Evolutionary conservation across 1,140 invertebrate species (phyloP).

Genomic region (Mercenaria mercenaria): DNA sequence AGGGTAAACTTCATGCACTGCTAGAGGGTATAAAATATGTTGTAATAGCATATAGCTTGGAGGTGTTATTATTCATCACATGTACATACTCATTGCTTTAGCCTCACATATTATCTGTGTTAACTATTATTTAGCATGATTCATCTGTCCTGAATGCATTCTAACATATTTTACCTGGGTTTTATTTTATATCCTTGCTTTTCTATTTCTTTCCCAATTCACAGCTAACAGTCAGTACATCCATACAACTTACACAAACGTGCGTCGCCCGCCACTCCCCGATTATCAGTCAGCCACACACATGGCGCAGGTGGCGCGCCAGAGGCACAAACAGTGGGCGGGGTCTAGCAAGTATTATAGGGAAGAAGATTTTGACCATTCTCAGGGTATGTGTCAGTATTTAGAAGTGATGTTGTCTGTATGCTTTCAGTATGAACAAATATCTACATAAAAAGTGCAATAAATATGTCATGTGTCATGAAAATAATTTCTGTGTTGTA

Average conservation of each 20-base stretch:
- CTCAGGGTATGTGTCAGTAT: conserved; percentile 45
- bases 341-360: conserved; percentile 47
- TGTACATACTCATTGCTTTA: conserved; percentile 17
- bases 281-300: conserved; percentile 84
- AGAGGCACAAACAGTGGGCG: conserved; percentile 74
- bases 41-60: background rate
- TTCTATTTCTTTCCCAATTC: conserved; percentile 71
- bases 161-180: conserved; percentile 37
- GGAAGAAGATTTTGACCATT: conserved; percentile 48
- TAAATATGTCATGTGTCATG: too few relatives aligned
- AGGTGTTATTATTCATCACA: background rate
- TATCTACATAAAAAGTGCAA: background rate
- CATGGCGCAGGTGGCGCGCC: conserved; percentile 79
- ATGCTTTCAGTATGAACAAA: background rate
- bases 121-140: conserved; percentile 28
- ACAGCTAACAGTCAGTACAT: conserved; percentile 81
- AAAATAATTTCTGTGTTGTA: too few relatives aligned
- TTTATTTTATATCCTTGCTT: conserved; percentile 51
- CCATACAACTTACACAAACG: conserved; percentile 77
- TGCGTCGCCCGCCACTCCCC: conserved; percentile 81
- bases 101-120: background rate
- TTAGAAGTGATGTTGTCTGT: conserved; percentile 17
- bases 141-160: conserved; percentile 10
- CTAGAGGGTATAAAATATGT: too few relatives aligned
- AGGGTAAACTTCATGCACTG: too few relatives aligned